A percentile compares a stretch with the other conserved stretches of the same genome.
phyloP scores from a whole-genome alignment of 2,113 vertebrate species.

The Solea solea region DNA sequence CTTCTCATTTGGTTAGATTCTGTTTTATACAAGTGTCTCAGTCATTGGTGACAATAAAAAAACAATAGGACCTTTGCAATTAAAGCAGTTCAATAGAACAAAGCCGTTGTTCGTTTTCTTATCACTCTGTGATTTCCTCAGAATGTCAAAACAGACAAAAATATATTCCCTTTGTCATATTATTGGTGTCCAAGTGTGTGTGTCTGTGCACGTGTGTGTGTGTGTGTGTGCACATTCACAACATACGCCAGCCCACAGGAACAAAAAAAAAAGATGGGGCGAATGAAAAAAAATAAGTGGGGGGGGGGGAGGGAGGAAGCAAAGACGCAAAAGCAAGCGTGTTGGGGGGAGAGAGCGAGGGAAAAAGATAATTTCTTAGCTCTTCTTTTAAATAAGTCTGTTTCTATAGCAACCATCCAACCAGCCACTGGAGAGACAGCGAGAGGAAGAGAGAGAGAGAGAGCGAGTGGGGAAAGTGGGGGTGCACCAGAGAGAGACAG shows the following conservation, averaged over 20 bases:
- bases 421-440: conserved; percentile 66
- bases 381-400: conserved; percentile 82
- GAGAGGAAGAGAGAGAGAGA: conserved; percentile 31
- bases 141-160: not conserved
- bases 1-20: too few species aligned
- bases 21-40: too few species aligned
- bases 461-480: conserved; percentile 52
- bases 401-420: conserved; percentile 82
- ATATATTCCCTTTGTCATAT: not conserved
- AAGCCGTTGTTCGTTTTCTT: too few species aligned
- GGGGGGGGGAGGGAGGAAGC: conserved; percentile 12
- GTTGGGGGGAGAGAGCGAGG: conserved; percentile 51
- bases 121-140: too few species aligned
- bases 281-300: not conserved
- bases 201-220: not conserved
- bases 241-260: conserved; percentile 34
- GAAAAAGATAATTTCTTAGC: conserved; percentile 78
- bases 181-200: not conserved
- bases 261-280: conserved; percentile 51
- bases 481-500: conserved; percentile 59
- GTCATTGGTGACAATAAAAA: too few species aligned
- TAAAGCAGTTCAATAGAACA: too few species aligned
- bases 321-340: conserved; percentile 33
- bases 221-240: not conserved
- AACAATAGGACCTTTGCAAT: too few species aligned